Evolutionary conservation across 1,140 invertebrate genomes (phyloP), one percentile per base, ranked within the genome.

Genomic region (Sminthurinus signatus): DNA sequence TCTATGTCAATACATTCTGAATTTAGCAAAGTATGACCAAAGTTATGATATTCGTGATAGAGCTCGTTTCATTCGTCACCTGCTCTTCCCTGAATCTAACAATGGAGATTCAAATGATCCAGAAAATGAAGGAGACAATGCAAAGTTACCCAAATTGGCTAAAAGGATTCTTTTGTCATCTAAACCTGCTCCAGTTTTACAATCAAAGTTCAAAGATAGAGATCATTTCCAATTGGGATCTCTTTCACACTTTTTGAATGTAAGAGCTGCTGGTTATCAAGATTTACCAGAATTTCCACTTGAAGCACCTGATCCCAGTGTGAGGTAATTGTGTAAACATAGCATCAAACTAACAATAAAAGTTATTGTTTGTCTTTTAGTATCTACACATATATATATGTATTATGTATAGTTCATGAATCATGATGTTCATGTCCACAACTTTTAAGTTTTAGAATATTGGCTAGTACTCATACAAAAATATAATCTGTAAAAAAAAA

Each of bases 41-140:
- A 97, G 94, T 77, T 99, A 99, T 75, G 96, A 99, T 78, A 95
- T 99, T 43, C 80, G 97, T 42, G 97, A 99, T 79, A 81, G 95
- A 1, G 90, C 91, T 2, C 79, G 96, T 23, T 88, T 97, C 73
- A 78, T 98, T 19, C 83, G 85, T 25, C 85, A 87, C 31, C 88
- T 97, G 70, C 83, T 95, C 2, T 85, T 89, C 73, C 83, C 80
- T 54, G 80, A 80, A 63, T n/a, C n/a, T n/a, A n/a, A n/a, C n/a
- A n/a, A n/a, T n/a, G n/a, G n/a, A n/a, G n/a, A n/a, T n/a, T n/a
- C n/a, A n/a, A n/a, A n/a, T n/a, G 75, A 76, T 60, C 69, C 74
- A 19, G 73, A 68, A 75, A n/a, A n/a, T n/a, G 80, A 72, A 72
- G 4, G 8, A 10, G 46, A 48, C 8, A 78, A 76, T 25, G 42